Percentiles rank a stretch among this genome's conserved stretches.
phyloP scores from a whole-genome alignment of 1,140 invertebrate genomes.

The Paralvinella palmiformis region DNA sequence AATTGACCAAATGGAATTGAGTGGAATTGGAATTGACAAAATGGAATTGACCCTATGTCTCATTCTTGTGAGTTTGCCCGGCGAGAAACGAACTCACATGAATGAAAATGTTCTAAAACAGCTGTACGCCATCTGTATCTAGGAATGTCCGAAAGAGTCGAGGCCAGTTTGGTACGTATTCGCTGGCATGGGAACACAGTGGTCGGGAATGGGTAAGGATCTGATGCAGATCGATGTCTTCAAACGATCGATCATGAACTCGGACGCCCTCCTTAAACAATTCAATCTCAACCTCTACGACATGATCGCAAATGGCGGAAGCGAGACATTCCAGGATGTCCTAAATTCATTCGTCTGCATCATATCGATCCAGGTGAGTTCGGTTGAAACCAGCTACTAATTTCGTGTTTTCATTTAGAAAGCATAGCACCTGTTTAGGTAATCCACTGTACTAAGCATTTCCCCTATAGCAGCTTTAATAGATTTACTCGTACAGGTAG shows the following conservation, averaged over 20 bases:
- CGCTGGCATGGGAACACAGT: slow-evolving; percentile 94
- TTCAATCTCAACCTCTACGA: slow-evolving; percentile 74
- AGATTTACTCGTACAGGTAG: slow-evolving; percentile 61
- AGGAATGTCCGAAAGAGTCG: not conserved
- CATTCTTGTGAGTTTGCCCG: too few species aligned
- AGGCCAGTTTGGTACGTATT: slow-evolving; percentile 59
- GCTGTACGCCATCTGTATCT: too few species aligned
- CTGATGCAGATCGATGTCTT: slow-evolving; percentile 76
- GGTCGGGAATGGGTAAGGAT: slow-evolving; percentile 84
- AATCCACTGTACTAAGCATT: too few species aligned
- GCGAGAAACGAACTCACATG: too few species aligned
- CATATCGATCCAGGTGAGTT: slow-evolving; percentile 76
- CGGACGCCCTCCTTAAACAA: slow-evolving; percentile 67
- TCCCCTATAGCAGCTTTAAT: too few species aligned
- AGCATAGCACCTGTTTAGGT: too few species aligned
- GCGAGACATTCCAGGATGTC: slow-evolving; percentile 72
- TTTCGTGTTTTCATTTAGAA: too few species aligned
- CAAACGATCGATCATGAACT: slow-evolving; percentile 66
- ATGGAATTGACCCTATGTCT: too few species aligned
- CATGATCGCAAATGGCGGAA: slow-evolving; percentile 70
- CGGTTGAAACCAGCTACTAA: not conserved
- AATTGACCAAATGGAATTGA: too few species aligned
- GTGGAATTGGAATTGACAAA: too few species aligned
- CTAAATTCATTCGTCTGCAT: slow-evolving; percentile 86
- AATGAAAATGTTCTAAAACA: too few species aligned